These are phyloP conservation scores for Atrina japonica DNA, from an alignment of 2,888 invertebrate genomes.

Conservation along the genomic window DNA sequence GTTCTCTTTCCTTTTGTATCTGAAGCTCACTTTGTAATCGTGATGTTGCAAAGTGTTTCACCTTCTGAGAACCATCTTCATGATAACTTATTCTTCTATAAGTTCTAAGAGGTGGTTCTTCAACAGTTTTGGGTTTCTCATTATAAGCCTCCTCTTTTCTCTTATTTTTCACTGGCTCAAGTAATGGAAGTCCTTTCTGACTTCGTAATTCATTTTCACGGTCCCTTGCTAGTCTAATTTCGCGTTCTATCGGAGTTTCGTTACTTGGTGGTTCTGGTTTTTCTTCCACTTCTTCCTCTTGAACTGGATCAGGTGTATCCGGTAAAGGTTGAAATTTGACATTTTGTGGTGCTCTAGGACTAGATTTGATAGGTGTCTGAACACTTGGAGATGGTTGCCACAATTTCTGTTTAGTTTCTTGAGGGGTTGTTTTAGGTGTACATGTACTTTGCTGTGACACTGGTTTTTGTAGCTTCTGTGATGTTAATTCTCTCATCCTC, in stretches of 20 bases:
- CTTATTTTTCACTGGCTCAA: constrained; percentile 48
- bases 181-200: constrained; percentile 73
- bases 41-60: constrained; percentile 81
- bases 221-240: constrained; percentile 82
- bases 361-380: constrained; percentile 33
- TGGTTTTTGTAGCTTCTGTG: constrained; percentile 21
- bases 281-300: constrained; percentile 15
- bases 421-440: constrained; percentile 16
- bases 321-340: constrained; percentile 27
- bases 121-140: constrained; percentile 11
- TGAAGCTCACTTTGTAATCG: constrained; percentile 94
- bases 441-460: constrained; percentile 2
- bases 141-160: constrained; percentile 34
- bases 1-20: constrained; percentile 91
- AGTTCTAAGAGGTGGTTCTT: constrained; percentile 16
- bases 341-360: constrained; percentile 30
- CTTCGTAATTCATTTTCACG: constrained; percentile 82
- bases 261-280: constrained; percentile 35
- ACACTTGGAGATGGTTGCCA: constrained; percentile 33
- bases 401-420: constrained; percentile 26
- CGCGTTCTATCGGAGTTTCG: constrained; percentile 83
- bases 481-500: constrained; percentile 44
- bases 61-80: constrained; percentile 40
- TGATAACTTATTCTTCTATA: constrained; percentile 22
- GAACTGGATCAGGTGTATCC: constrained; percentile 7